A percentile compares a stretch with the other conserved stretches of the same genome.
Evolutionary conservation across 2,113 vertebrate genomes (phyloP).

Genomic region (Phoxinus phoxinus): DNA sequence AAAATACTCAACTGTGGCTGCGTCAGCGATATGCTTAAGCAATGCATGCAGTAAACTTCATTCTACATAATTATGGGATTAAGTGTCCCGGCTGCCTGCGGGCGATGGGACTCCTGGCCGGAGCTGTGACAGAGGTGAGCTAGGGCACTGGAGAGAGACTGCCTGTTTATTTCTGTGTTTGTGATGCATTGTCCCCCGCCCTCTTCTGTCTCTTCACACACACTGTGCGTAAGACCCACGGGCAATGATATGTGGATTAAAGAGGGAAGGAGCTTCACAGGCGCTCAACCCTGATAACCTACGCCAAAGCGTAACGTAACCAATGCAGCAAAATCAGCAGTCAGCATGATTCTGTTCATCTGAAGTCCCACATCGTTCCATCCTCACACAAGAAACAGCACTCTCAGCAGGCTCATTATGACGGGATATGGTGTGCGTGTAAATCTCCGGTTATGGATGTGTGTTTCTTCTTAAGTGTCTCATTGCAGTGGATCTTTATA

Average conservation of each 20-base stretch:
- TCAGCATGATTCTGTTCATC: constrained; percentile 44
- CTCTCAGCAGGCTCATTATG: constrained; percentile 35
- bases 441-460: not conserved
- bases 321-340: constrained; percentile 43
- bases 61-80: constrained; percentile 33
- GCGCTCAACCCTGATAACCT: constrained; percentile 42
- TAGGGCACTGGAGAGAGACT: constrained; percentile 24
- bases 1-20: constrained; percentile 34
- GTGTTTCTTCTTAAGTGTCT: not conserved
- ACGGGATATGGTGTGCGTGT: constrained; percentile 1
- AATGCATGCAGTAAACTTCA: constrained; percentile 19
- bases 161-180: not conserved
- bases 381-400: constrained; percentile 42
- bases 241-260: constrained; percentile 54
- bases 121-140: not conserved
- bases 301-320: constrained; percentile 30
- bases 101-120: not conserved
- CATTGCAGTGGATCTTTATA: too few relatives aligned
- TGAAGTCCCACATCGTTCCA: constrained; percentile 38
- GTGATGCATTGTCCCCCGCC: constrained; percentile 25
- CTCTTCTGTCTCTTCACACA: constrained; percentile 18
- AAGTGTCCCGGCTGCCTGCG: constrained; percentile 22
- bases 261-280: constrained; percentile 28
- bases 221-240: constrained; percentile 7
- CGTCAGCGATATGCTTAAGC: constrained; percentile 9